Base-by-base conservation (phyloP, 2,888 invertebrate species). In the Parnassius glacialis region DNA sequence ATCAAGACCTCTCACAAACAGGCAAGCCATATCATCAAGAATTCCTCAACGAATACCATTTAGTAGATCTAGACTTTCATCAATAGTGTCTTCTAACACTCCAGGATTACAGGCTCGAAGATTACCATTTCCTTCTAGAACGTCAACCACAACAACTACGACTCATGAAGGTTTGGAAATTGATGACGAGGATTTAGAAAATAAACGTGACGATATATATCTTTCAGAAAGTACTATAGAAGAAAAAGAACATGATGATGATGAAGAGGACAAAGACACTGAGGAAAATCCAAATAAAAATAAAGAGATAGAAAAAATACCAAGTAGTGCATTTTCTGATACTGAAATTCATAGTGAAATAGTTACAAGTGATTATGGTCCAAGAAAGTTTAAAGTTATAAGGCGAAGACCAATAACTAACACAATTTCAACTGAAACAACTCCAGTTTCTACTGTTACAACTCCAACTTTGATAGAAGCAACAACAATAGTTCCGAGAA, bases 181-280 rank as follows among this genome's bases (percentile, higher is more conserved):
- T 42, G 80, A 83, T 52, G 82, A 81, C 42, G 82, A 84, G 16
- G 87, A 85, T 64, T 66, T 74, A 43, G 87, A 90, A 61, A 81
- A 72, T 16, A 86, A 80, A 73, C 73, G 71, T 59, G 90, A 90
- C 64, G 90, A 90, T 65, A 91, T 92, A 65, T 78, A 80, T 59
- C 73, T 92, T 51, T 92, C 92, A n/a, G 92, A 92, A 76, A 89
- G 85, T 75, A 83, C 89, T n/a, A 87, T 90, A 64, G 89, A 81
- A 73, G 90, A 90, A 68, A 85, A 90, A 68, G 90, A 90, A 71
- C 90, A 91, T n/a, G 76, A 82, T 43, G 84, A 84, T 58, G 67
- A 70, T 12, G 63, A 65, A 43, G 78, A 79, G 41, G 48, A 42
- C 43, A 78, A 79, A 44, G 48, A 42, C 7, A 67, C 74, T 3